Base-by-base conservation (phyloP, 2,797 vertebrate species). In the Centropyge bicolor region DNA sequence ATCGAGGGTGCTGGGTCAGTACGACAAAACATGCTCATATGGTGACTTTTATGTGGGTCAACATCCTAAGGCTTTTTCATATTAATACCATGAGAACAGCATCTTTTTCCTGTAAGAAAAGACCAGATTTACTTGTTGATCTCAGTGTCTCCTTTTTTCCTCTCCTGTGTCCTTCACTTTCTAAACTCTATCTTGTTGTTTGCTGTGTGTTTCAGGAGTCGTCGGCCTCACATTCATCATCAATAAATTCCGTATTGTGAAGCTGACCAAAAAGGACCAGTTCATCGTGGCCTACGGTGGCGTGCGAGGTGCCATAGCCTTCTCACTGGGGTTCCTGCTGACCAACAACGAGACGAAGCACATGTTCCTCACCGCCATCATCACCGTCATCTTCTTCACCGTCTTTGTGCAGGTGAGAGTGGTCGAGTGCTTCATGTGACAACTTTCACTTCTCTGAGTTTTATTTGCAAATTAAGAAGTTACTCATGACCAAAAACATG, bases 311-410 rank as follows among this genome's bases (percentile, higher is more conserved):
- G 98, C 98, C 80, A 98, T 99, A 0, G 98, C 98, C 85, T 99
- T 99, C 94, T 99, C 98, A 1, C 94, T 99, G 60, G 95, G 96
- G 1, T 99, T 96, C 92, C 95, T 99, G 64, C 95, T 99, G 75
- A 43, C 77, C 6, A 66, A 95, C 12, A 75, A 88, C 45, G 66
- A 96, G 51, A 96, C 97, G 92, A 92, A 88, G 84, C 1, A 80
- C 71, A 65, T 93, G 84, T 99, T 99, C 94, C 97, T 99, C 87
- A 99, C 98, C 0, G 97, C 98, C 90, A 98, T 99, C 95, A 99
- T 99, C 95, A 99, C 98, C 0, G 97, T 99, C 90, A 96, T 99
- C 93, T 99, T 99, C 94, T 99, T 99, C 95, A 99, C 98, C 0
- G 98, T 99, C 27, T 98, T 99, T 0, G 98, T 99, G 80, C 98